Conservation (phyloP, 2,888 invertebrate genomes). For the Dynastes hyllus region DNA sequence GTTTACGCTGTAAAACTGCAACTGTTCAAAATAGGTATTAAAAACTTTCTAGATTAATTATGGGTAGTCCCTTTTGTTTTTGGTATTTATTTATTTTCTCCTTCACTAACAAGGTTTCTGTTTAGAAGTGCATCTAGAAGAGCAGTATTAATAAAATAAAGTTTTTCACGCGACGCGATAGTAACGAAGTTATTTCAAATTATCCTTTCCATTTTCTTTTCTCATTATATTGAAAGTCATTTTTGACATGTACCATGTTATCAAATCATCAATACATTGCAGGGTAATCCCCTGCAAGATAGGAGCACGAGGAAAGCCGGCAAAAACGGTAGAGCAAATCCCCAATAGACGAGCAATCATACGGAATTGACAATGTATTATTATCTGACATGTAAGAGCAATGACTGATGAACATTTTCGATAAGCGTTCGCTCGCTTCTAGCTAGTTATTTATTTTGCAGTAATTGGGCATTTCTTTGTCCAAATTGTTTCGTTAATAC, state of each 20-base stretch:
- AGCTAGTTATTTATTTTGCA: constrained; percentile 28
- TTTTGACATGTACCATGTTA: constrained; percentile 14
- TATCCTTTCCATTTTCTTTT: neutral
- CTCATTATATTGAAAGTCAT: neutral
- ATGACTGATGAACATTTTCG: constrained; percentile 51
- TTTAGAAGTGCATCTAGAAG: too few species aligned
- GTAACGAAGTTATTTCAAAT: neutral
- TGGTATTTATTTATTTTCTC: too few species aligned
- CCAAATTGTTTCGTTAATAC: neutral
- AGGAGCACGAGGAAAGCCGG: neutral
- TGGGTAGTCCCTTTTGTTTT: too few species aligned
- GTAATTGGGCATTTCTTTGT: constrained; percentile 31
- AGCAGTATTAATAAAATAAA: too few species aligned
- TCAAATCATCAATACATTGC: constrained; percentile 51
- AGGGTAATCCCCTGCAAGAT: constrained; percentile 45
- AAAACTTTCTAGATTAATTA: too few species aligned
- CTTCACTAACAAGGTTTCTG: too few species aligned
- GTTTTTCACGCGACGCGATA: too few species aligned
- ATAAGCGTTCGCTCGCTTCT: constrained; percentile 16
- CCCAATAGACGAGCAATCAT: constrained; percentile 48
- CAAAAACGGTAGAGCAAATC: constrained; percentile 37
- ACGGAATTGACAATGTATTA: constrained; percentile 53
- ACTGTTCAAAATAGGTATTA: too few species aligned
- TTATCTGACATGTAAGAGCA: constrained; percentile 46
- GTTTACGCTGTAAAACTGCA: too few species aligned